phyloP scores from a whole-genome alignment of 2,888 invertebrate genomes.

The Oxyscelio sp. region DNA sequence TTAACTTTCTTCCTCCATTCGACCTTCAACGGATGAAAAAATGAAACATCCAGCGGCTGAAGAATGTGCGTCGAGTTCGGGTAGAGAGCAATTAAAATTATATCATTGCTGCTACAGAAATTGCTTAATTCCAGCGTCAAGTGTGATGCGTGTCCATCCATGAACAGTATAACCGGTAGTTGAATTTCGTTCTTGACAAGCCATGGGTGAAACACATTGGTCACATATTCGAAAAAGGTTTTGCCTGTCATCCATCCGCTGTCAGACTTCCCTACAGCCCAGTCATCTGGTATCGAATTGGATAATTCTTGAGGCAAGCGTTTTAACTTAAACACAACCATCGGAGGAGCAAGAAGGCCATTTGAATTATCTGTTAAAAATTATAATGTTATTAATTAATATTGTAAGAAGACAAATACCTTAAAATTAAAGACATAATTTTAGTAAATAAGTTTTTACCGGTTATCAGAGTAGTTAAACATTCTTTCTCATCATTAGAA shows the following conservation, averaged over 20 bases:
- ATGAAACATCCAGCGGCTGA: constrained; percentile 85
- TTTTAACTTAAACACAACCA: constrained; percentile 82
- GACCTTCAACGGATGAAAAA: constrained; percentile 84
- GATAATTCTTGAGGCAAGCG: constrained; percentile 79
- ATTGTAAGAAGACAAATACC: background rate
- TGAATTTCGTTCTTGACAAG: constrained; percentile 81
- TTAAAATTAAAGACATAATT: background rate
- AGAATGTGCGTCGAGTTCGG: constrained; percentile 86
- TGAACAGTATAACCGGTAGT: constrained; percentile 85
- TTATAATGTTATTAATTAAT: background rate
- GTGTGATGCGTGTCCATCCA: constrained; percentile 87
- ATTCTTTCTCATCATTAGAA: constrained; percentile 24
- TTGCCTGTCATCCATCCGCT: constrained; percentile 88
- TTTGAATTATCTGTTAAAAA: constrained; percentile 73
- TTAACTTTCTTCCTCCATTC: constrained; percentile 79
- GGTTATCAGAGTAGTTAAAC: constrained; percentile 44
- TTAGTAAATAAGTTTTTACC: too few species aligned
- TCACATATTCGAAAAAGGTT: constrained; percentile 86
- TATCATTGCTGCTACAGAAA: constrained; percentile 85
- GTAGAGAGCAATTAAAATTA: constrained; percentile 83
- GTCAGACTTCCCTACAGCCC: constrained; percentile 86
- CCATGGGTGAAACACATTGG: constrained; percentile 86
- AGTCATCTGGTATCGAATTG: constrained; percentile 81
- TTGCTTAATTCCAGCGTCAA: constrained; percentile 83
- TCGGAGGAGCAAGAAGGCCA: constrained; percentile 79